These are phyloP conservation scores for Mimumesa dahlbomi DNA, from an alignment of 2,888 invertebrate genomes.

Conservation along the genomic window DNA sequence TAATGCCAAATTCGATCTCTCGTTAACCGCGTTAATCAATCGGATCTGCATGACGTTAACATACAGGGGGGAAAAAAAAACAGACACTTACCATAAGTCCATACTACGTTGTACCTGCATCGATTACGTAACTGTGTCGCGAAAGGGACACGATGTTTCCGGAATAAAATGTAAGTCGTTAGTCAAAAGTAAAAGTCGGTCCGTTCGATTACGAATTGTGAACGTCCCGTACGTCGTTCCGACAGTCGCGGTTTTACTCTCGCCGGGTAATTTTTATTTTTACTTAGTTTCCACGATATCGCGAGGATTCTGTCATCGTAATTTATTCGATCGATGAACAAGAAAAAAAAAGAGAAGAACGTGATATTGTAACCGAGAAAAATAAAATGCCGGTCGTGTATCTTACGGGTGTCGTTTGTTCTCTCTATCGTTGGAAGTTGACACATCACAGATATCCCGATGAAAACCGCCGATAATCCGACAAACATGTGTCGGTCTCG, in stretches of 20 bases:
- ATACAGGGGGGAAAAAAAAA: neutral
- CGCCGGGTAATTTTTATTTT: neutral
- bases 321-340: slow-evolving; percentile 30
- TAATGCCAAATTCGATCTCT: slow-evolving; percentile 53
- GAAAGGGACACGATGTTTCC: slow-evolving; percentile 44
- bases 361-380: neutral
- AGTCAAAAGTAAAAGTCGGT: slow-evolving; percentile 42
- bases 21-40: slow-evolving; percentile 35
- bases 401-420: too few species aligned
- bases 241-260: neutral
- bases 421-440: slow-evolving; percentile 18
- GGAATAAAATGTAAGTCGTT: slow-evolving; percentile 33
- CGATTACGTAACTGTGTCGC: slow-evolving; percentile 23
- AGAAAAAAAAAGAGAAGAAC: too few species aligned
- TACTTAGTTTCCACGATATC: slow-evolving; percentile 8
- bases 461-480: slow-evolving; percentile 52
- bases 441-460: slow-evolving; percentile 39
- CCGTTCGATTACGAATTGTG: slow-evolving; percentile 2
- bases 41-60: slow-evolving; percentile 38
- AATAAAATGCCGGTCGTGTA: too few species aligned
- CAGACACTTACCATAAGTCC: too few species aligned
- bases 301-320: neutral
- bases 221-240: slow-evolving; percentile 14
- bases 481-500: slow-evolving; percentile 44
- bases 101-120: too few species aligned